Evolutionary conservation across 2,113 vertebrate species (phyloP), one percentile per base, ranked within the genome.

Genomic region (Fulmarus glacialis): DNA sequence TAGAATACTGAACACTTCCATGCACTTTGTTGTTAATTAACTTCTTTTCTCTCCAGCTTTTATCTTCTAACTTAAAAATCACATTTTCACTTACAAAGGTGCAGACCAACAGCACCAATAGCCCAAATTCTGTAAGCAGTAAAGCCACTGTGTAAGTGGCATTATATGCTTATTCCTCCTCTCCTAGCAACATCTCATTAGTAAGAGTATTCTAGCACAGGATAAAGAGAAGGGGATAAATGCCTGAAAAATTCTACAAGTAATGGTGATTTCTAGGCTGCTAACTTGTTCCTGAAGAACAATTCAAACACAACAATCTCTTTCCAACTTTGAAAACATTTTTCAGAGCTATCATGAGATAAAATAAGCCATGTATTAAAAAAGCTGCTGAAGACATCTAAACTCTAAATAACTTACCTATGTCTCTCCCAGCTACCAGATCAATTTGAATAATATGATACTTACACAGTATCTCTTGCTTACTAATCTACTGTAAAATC

Each of bases 1-100:
- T 52, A 71, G 60, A 84, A 78, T 68, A 90, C 90, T 66, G 55
- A 96, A 94, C 87, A 96, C 91, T 93, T 96, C 63, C 67, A 96
- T 47, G 67, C 34, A 52, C 55, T 94, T 92, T 30, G 24, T 53
- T 87, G 43, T 77, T 88, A 89, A 75, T 58, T 89, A 5, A 2
- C 15, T 87, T 59, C 24, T 85, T 89, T 79, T 79, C n/a, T 45
- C 56, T 67, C 22, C 45, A 77, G 73, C 58, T 93, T 89, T 93
- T 79, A 50, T 43, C 42, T 91, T 89, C 48, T 60, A 79, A 92
- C 45, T 95, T 48, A 45, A 89, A 88, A 92, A 68, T 7, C 73
- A 63, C 23, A 67, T 63, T 95, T 81, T 87, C 17, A 42, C 2
- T 6, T 56, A 40, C 2, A 92, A 95, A 95, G 43, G 56, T 60